Evolutionary conservation across 2,888 invertebrate species (phyloP), one percentile per base, ranked within the genome.

Genomic region (Eupsilia transversa): DNA sequence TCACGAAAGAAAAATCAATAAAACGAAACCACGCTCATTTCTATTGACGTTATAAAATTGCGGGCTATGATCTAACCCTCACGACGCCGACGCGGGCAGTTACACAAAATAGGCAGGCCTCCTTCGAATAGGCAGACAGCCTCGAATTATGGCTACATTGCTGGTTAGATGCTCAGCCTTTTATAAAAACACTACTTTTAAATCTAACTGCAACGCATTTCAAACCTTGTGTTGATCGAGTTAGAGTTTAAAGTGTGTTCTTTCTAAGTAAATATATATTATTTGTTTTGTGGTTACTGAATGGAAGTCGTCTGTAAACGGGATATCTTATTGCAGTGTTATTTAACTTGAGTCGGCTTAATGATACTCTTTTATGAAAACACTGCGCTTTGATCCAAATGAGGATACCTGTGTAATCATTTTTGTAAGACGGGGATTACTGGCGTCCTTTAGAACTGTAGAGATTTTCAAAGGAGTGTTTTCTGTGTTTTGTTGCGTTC

Each of bases 281-380:
- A 71, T 81, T 82, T 76, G 86, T 77, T 65, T 79, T 64, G 74
- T 80, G 75, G 70, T 77, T 78, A 54, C 46, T 87, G 75, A 85
- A 86, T 83, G 80, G 79, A 77, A 61, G 82, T 56, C 49, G 80
- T 30, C 64, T 70, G 65, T 69, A 74, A 77, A 75, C 66, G 77
- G 84, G 70, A 77, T 82, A 69, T 79, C 69, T 77, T 77, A 82
- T 77, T 82, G 80, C 77, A 17, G 73, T 72, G 80, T 81, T 87
- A 83, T 83, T 86, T 87, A 79, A 68, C 56, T 72, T 61, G 76
- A 57, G 71, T 79, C 56, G 43, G 46, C 72, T 59, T 87, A 85
- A 86, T 86, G 84, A 87, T 81, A 80, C 82, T 77, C 70, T 74
- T 84, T 87, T 81, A 60, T 77, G 73, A 67, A 82, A 80, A 79